phyloP scores from a whole-genome alignment of 2,113 vertebrate species.

The Microcebus tavaratra region DNA sequence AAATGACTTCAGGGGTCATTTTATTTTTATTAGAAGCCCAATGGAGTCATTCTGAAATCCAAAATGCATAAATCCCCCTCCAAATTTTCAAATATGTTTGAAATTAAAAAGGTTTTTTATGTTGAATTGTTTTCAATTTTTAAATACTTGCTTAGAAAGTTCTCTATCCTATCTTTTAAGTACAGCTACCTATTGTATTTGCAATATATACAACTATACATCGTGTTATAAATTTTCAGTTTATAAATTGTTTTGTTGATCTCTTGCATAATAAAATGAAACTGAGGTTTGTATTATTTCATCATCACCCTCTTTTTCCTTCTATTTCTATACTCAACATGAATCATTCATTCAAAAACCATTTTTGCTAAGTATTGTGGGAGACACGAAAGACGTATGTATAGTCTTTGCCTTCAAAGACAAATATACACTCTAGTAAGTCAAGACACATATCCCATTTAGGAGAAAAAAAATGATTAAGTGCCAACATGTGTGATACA shows the following conservation, averaged over 20 bases:
- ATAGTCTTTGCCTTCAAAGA: background rate
- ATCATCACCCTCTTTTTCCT: background rate
- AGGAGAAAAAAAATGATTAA: background rate
- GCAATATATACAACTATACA: background rate
- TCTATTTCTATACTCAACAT: constrained; percentile 8
- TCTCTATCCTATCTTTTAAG: background rate
- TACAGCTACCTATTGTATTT: background rate
- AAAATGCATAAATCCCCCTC: background rate
- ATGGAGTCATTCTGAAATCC: constrained; percentile 33
- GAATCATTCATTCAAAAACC: background rate
- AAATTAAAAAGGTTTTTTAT: background rate
- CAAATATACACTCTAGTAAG: background rate
- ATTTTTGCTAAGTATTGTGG: constrained; percentile 38
- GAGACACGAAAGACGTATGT: background rate
- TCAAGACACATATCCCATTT: background rate
- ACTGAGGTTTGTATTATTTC: constrained; percentile 26
- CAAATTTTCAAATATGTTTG: constrained; percentile 26
- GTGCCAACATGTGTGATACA: background rate
- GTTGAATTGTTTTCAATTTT: constrained; percentile 34
- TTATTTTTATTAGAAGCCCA: constrained; percentile 24
- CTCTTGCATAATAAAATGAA: constrained; percentile 33
- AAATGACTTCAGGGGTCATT: constrained; percentile 6
- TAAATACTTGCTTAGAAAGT: constrained; percentile 32
- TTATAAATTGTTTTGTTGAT: constrained; percentile 22
- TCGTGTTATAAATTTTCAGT: constrained; percentile 1